Conservation (phyloP, 2,888 invertebrate species). For the Zootermopsis nevadensis region DNA sequence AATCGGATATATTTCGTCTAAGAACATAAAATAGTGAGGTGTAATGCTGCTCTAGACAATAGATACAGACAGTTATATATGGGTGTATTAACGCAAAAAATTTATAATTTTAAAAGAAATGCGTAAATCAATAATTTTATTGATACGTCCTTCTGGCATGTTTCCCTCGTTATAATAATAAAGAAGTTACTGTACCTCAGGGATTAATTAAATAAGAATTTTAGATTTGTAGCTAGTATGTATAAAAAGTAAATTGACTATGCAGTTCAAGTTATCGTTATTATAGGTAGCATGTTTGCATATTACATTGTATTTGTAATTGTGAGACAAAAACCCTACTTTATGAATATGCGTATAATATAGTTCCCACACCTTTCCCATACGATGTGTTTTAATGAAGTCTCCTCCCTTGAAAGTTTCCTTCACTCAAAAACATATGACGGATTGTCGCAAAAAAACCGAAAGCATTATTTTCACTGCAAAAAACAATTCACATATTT, state of each 20-base stretch:
- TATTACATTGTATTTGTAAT: slow-evolving; percentile 5
- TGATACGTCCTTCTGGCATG: too few relatives aligned
- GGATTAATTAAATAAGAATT: neutral
- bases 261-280: neutral
- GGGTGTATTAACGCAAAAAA: too few relatives aligned
- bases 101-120: too few relatives aligned
- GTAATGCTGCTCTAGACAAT: too few relatives aligned
- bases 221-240: neutral
- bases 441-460: slow-evolving; percentile 1
- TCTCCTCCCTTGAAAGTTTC: neutral
- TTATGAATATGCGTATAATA: neutral
- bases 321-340: neutral
- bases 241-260: neutral
- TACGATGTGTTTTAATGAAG: neutral
- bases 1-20: too few relatives aligned
- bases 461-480: neutral
- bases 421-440: slow-evolving; percentile 5
- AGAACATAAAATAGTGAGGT: too few relatives aligned
- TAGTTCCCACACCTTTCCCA: neutral
- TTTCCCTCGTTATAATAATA: too few relatives aligned
- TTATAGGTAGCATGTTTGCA: neutral
- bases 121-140: too few relatives aligned
- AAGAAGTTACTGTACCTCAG: neutral
- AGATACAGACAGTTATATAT: too few relatives aligned
- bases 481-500: slow-evolving; percentile 10